Percentiles rank a stretch among this genome's conserved stretches.
Conservation (phyloP, 2,797 vertebrate genomes). For the Trachops cirrhosus region DNA sequence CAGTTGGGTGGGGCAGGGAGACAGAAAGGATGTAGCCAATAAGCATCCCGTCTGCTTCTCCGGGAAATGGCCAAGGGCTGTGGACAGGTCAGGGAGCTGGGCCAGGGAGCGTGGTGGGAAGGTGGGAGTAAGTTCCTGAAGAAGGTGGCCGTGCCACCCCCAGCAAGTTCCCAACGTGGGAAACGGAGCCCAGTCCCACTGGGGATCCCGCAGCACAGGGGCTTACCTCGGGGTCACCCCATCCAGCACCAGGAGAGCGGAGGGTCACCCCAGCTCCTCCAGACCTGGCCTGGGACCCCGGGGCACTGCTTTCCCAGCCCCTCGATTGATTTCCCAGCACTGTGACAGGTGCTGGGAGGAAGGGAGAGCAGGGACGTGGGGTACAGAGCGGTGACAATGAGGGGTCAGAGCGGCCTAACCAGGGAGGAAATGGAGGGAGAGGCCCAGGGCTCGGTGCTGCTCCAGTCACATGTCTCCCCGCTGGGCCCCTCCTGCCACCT, state of each 20-base stretch:
- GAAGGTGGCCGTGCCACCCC: too few relatives aligned
- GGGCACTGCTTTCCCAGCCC: background rate
- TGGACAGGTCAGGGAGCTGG: too few relatives aligned
- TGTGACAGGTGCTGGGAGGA: background rate
- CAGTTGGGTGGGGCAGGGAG: background rate
- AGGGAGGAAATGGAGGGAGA: fast-evolving
- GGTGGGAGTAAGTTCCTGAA: too few relatives aligned
- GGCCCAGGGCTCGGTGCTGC: fast-evolving
- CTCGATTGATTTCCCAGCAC: background rate
- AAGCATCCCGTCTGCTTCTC: background rate
- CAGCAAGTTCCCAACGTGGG: background rate
- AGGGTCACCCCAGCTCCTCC: too few relatives aligned
- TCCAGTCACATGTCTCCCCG: fast-evolving
- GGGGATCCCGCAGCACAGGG: background rate
- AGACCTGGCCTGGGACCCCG: background rate
- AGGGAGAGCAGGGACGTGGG: fast-evolving
- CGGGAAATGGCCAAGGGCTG: background rate
- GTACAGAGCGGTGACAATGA: background rate
- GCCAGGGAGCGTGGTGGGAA: background rate
- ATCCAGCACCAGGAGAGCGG: background rate
- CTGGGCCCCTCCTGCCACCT: background rate
- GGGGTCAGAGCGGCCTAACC: background rate
- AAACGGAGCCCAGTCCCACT: background rate
- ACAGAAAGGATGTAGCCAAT: background rate
- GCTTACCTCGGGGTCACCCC: background rate